Percentiles rank a stretch among this genome's conserved stretches.
phyloP scores from a whole-genome alignment of 2,113 vertebrate genomes.

The Scartelaos histophorus region DNA sequence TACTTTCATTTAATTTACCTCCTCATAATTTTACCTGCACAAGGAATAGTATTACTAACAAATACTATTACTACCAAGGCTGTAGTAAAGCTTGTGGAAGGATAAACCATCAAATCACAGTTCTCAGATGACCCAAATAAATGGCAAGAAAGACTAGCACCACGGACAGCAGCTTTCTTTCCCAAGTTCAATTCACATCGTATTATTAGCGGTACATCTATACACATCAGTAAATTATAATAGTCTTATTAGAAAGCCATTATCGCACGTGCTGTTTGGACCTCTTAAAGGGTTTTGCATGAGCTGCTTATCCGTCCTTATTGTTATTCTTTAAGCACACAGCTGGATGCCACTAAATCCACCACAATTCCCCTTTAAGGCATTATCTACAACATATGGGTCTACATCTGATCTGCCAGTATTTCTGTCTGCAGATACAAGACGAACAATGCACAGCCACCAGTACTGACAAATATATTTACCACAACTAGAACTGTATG shows the following conservation, averaged over 20 bases:
- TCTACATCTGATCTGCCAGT: neutral
- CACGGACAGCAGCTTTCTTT: neutral
- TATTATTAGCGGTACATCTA: neutral
- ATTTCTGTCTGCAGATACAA: neutral
- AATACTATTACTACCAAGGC: neutral
- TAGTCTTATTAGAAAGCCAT: neutral
- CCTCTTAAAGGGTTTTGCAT: neutral
- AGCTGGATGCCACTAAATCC: constrained; percentile 5
- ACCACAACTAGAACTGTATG: neutral
- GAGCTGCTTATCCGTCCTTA: constrained; percentile 1
- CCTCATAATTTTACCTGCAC: neutral
- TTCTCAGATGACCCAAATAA: neutral
- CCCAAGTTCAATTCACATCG: neutral
- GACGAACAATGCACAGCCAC: neutral
- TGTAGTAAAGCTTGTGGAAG: neutral
- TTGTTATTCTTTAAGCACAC: constrained; percentile 11
- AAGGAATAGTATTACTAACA: neutral
- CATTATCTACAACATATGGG: constrained; percentile 5
- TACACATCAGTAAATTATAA: neutral
- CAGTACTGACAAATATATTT: neutral
- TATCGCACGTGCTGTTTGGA: neutral
- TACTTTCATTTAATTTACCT: neutral
- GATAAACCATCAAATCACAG: neutral
- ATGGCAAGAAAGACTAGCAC: neutral
- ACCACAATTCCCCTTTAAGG: constrained; percentile 1